Base-by-base conservation (phyloP, 2,888 invertebrate species). In the Lampropteryx suffumata region DNA sequence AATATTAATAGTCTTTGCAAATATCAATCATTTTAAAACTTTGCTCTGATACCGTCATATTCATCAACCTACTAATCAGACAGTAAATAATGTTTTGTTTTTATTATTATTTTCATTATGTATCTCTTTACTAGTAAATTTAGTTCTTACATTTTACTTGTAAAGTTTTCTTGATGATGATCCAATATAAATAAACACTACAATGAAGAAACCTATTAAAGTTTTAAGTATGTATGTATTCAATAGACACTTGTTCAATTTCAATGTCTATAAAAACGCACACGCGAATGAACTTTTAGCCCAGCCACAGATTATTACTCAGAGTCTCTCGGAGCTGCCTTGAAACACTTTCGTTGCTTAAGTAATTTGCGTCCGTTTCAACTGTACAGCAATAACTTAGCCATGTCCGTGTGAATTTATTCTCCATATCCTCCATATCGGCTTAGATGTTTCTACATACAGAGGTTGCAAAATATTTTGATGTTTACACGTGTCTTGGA, bases 311-410 rank as follows among this genome's bases (percentile, higher is more conserved):
- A 65, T 17, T 65, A 47, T 34, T 43, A 60, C 61, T 57, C 50
- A 30, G 24, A 41, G 26, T 26, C 44, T 26, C 44, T 50, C 26
- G 37, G 35, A 11, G 57, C 79, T 64, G 71, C 84, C 84, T 84
- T 84, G 84, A 81, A 82, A 84, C 74, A 84, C 83, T 82, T 84
- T 82, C 80, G 58, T 71, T 69, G 49, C 36, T 54, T 35, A 61
- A 63, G 66, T 66, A 68, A 73, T 72, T 72, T 63, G 64, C 70
- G 62, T 72, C 66, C 67, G 65, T 57, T 73, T 61, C 54, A 36
- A 62, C 50, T 61, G 36, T 41, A 36, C 41, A 51, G 51, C 39
- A 36, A 52, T 49, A 32, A 48, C 37, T 55, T 35, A 42, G 33
- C 26, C 41, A 36, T 43, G 49, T 55, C 24, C 35, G 6, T 37